Base-by-base conservation (phyloP, 2,888 invertebrate species). In the Byasa hedistus region DNA sequence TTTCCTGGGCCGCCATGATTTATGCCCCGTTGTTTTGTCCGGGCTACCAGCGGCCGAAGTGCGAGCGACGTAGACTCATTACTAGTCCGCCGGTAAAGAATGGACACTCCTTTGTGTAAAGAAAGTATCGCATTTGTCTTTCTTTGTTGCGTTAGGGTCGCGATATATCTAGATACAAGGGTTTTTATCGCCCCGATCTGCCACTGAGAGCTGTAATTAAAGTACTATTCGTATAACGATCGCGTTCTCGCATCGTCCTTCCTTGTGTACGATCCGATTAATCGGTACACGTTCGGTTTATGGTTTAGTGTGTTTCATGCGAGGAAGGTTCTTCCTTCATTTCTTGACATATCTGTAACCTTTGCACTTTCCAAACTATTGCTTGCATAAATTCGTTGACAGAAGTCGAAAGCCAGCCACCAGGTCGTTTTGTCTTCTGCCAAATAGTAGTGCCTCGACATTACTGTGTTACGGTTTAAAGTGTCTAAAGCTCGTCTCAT, bases 1-100 rank as follows among this genome's bases (percentile, higher is more conserved):
- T 91, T 91, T 91, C 91, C 91, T 89, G 89, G 83, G 76, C 80
- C 74, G 81, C 81, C 83, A 85, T 91, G 91, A 91, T 89, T 91
- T 88, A 90, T 89, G 79, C 75, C 74, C 76, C 80, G 79, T 79
- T 81, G 82, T 79, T 79, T 79, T 78, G 78, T 72, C 66, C 72
- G 65, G 68, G 76, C 76, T 76, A 76, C 76, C 75, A 78, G 74
- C 72, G 75, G 77, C 75, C 74, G 55, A 60, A 60, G 65, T 32
- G 66, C 27, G 48, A 48, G 75, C 78, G 77, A 83, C 84, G 84
- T 79, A 84, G 83, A 86, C 79, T 87, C 84, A 86, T 85, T 89
- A 87, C 82, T 77, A 75, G 76, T 70, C 76, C 74, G 75, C 75
- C 71, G 70, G 77, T 82, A 79, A 87, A 87, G 87, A 89, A 87